Percentiles rank a stretch among this genome's conserved stretches.
Evolutionary conservation across 1,140 invertebrate species (phyloP).

Genomic region (Venturia canescens): DNA sequence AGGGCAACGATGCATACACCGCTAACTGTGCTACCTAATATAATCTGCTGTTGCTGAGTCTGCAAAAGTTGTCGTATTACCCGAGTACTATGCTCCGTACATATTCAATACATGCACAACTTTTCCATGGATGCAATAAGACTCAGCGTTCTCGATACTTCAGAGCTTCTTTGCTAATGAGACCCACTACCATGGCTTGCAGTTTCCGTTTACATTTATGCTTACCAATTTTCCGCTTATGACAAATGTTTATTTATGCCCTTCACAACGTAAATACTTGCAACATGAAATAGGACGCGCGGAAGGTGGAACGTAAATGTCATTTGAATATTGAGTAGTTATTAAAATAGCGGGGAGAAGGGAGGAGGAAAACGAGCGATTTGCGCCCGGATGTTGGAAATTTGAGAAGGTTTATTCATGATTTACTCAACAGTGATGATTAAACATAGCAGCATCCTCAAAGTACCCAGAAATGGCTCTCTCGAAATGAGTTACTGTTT

Average conservation of each 20-base stretch:
- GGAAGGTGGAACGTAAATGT: no score
- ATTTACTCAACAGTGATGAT: not conserved
- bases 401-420: not conserved
- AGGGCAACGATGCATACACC: not conserved
- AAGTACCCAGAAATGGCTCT: no score
- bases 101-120: not conserved
- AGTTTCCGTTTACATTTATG: not conserved
- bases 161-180: constrained; percentile 30
- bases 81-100: not conserved
- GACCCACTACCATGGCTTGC: not conserved
- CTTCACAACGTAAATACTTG: no score
- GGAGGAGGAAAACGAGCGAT: no score
- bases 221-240: not conserved
- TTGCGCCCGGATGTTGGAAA: no score
- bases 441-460: not conserved
- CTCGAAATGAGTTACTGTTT: no score
- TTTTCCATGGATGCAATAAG: not conserved
- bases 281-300: no score
- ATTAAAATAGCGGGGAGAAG: no score
- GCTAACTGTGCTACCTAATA: not conserved
- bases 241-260: no score
- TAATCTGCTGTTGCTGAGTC: constrained; percentile 13
- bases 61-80: constrained; percentile 20
- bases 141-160: not conserved
- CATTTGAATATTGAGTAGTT: no score